Percentiles rank a stretch among this genome's conserved stretches.
These are phyloP conservation scores for Paracyclopina nana DNA, from an alignment of 1,140 invertebrate species.

Conservation along the genomic window DNA sequence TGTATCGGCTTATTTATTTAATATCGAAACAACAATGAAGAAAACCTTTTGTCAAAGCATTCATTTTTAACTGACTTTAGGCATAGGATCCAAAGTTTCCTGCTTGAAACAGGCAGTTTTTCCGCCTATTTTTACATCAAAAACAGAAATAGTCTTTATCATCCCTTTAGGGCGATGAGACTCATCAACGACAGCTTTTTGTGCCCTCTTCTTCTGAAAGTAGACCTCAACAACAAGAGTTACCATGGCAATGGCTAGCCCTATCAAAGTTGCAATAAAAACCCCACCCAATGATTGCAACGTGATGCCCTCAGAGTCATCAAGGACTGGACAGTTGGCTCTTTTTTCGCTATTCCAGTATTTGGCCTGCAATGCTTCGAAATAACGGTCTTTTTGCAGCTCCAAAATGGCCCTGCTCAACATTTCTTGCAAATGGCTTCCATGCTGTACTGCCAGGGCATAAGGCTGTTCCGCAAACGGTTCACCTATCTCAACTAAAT, in stretches of 20 bases:
- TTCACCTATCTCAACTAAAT: constrained; percentile 63
- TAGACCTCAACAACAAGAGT: constrained; percentile 55
- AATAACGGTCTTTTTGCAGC: constrained; percentile 60
- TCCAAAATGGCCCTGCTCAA: constrained; percentile 53
- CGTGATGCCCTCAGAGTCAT: constrained; percentile 67
- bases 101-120: too few relatives aligned
- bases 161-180: too few relatives aligned
- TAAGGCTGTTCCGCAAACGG: constrained; percentile 71
- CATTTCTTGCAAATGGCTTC: constrained; percentile 56
- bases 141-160: too few relatives aligned
- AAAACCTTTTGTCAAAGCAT: too few relatives aligned
- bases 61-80: too few relatives aligned
- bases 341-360: constrained; percentile 58
- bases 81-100: too few relatives aligned
- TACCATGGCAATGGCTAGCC: constrained; percentile 54
- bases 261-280: constrained; percentile 67
- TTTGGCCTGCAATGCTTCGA: constrained; percentile 48
- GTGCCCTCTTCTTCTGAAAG: constrained; percentile 33
- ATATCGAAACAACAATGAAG: too few relatives aligned
- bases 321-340: constrained; percentile 42
- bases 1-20: too few relatives aligned
- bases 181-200: too few relatives aligned
- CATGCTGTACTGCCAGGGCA: constrained; percentile 65
- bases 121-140: too few relatives aligned
- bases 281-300: constrained; percentile 68